phyloP scores from a whole-genome alignment of 2,888 invertebrate species.

The Loripinus fragilis region DNA sequence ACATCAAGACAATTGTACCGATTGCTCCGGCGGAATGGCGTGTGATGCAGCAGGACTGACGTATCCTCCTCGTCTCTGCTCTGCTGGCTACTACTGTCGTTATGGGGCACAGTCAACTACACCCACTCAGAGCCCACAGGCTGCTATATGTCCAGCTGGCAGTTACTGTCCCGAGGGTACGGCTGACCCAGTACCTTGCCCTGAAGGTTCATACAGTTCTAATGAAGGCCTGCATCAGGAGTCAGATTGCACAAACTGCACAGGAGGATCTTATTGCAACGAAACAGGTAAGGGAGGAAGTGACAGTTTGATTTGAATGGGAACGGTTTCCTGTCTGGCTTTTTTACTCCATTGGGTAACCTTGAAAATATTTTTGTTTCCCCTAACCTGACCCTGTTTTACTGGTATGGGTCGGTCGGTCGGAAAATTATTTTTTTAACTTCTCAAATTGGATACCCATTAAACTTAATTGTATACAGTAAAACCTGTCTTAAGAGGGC shows the following conservation, averaged over 20 bases:
- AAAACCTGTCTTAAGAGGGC: no score
- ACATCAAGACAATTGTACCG: conserved; percentile 71
- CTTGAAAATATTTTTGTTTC: no score
- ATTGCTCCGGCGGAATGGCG: conserved; percentile 80
- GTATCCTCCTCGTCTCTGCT: conserved; percentile 74
- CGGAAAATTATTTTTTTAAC: no score
- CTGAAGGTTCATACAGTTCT: conserved; percentile 78
- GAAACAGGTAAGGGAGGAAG: conserved; percentile 77
- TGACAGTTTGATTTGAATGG: no score
- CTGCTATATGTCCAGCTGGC: conserved; percentile 79
- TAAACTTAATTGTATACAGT: no score
- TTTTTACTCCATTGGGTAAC: no score
- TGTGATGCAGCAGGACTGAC: conserved; percentile 79
- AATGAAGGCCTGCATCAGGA: conserved; percentile 62
- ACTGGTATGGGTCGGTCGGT: no score
- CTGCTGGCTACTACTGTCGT: conserved; percentile 79
- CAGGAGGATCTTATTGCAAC: conserved; percentile 81
- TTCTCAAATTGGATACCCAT: no score
- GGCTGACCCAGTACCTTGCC: conserved; percentile 77
- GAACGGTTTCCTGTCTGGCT: no score
- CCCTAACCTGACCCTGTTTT: no score
- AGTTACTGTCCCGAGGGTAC: conserved; percentile 79
- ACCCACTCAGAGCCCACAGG: conserved; percentile 73
- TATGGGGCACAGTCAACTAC: conserved; percentile 75
- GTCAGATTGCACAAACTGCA: conserved; percentile 80